A percentile compares a stretch with the other conserved stretches of the same genome.
Conservation (phyloP, 2,797 vertebrate genomes). For the Aeoliscus strigatus region DNA sequence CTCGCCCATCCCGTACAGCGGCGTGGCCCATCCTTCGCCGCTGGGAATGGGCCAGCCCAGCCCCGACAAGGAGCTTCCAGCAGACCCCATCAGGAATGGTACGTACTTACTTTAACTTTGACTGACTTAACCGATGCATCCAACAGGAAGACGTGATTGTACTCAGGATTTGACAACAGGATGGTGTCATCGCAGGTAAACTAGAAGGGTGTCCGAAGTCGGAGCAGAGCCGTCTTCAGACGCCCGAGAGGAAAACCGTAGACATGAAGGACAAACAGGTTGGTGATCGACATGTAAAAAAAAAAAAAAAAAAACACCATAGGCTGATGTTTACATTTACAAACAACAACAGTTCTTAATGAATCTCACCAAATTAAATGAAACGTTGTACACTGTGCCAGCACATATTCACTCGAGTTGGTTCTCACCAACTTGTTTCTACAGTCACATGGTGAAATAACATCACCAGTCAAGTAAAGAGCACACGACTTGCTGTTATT, state of each 20-base stretch:
- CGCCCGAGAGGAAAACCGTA: conserved; percentile 87
- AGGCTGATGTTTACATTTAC: no score
- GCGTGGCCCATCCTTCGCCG: conserved; percentile 88
- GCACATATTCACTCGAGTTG: no score
- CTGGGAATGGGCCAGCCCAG: conserved; percentile 83
- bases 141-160: not conserved
- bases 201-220: conserved; percentile 83
- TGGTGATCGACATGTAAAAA: conserved; percentile 18
- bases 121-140: no score
- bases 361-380: no score
- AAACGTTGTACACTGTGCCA: no score
- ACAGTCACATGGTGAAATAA: no score
- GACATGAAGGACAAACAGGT: conserved; percentile 90
- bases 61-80: conserved; percentile 88
- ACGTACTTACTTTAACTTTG: conserved; percentile 27
- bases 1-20: conserved; percentile 88
- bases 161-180: not conserved
- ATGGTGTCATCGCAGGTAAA: conserved; percentile 78
- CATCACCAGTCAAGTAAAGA: no score
- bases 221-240: conserved; percentile 88
- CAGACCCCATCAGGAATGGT: conserved; percentile 88
- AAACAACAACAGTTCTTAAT: no score
- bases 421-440: no score
- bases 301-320: no score
- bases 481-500: no score